Percentiles rank a stretch among this genome's conserved stretches.
These are phyloP conservation scores for Listrodromus nycthemerus DNA, from an alignment of 2,888 invertebrate species.

Conservation along the genomic window DNA sequence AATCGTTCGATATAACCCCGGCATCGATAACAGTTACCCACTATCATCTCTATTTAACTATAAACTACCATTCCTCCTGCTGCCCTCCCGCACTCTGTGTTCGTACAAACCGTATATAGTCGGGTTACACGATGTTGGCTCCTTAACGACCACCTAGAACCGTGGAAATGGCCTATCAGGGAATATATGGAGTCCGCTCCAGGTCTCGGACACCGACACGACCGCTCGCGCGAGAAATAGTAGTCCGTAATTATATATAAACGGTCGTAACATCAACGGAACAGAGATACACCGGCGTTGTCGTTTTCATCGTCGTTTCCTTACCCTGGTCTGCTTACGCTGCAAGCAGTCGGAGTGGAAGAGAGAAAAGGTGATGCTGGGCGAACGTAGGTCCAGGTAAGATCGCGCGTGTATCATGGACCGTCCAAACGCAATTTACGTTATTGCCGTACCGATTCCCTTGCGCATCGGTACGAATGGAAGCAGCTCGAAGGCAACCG, in stretches of 20 bases:
- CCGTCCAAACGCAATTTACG: neutral
- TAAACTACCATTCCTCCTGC: neutral
- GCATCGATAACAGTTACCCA: slow-evolving; percentile 20
- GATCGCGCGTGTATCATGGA: neutral
- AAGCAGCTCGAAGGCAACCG: neutral
- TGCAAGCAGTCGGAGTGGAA: neutral
- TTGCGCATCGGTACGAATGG: neutral
- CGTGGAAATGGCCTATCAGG: slow-evolving; percentile 77
- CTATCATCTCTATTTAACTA: slow-evolving; percentile 37
- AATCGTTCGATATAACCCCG: neutral
- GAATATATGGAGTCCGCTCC: slow-evolving; percentile 71
- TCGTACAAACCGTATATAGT: slow-evolving; percentile 34
- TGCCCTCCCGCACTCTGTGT: neutral
- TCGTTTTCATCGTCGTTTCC: slow-evolving; percentile 42
- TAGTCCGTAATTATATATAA: slow-evolving; percentile 77
- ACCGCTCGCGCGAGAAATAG: slow-evolving; percentile 64
- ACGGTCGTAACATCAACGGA: slow-evolving; percentile 73
- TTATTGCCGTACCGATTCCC: neutral
- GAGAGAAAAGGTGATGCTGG: neutral
- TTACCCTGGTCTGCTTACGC: neutral
- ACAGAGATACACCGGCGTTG: slow-evolving; percentile 41
- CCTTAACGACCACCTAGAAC: slow-evolving; percentile 72
- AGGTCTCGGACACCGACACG: slow-evolving; percentile 38
- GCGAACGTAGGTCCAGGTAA: neutral
- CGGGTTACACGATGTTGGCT: slow-evolving; percentile 35